Base-by-base conservation (phyloP, 2,888 invertebrate genomes). In the Aporophyla nigra region DNA sequence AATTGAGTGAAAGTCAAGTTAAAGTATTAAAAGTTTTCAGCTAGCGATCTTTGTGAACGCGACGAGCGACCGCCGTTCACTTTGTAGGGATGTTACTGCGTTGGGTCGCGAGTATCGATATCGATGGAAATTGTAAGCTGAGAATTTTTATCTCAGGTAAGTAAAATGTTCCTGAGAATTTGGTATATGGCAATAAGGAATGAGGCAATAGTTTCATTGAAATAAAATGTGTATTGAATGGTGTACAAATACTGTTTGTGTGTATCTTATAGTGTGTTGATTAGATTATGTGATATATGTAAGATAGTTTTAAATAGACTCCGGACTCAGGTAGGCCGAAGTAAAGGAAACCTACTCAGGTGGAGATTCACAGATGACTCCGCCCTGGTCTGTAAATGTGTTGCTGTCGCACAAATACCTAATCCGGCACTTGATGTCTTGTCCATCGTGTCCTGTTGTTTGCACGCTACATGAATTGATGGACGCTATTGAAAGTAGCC, bases 21-120 rank as follows among this genome's bases (percentile, higher is more conserved):
- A 96, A 96, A 94, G 96, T 96, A 96, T 96, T 96, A 96, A 96
- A 96, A 96, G 96, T 96, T 96, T 96, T 95, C 95, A 96, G 94
- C 94, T 91, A 93, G 92, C 95, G 95, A 95, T 96, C 95, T 95
- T 94, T 92, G 93, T 80, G 91, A 89, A 91, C 90, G 91, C 88
- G 89, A 91, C 92, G 91, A 85, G 80, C 78, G 80, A 82, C 82
- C 84, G 86, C 88, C 92, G 89, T 90, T 87, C 85, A 89, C 84
- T 85, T 80, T 80, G 54, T 87, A 72, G 88, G 56, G 88, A 85
- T 74, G 90, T 54, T 67, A 16, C 16, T 33, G 9, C 9, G 66
- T 56, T 54, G 40, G 69, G 49, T 59, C 43, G 63, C 14, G n/a
- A 54, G 59, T 76, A 68, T 82, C 85, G 83, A 86, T 81, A 56